Conservation (phyloP, 1,140 invertebrate species). For the Cherax destructor region DNA sequence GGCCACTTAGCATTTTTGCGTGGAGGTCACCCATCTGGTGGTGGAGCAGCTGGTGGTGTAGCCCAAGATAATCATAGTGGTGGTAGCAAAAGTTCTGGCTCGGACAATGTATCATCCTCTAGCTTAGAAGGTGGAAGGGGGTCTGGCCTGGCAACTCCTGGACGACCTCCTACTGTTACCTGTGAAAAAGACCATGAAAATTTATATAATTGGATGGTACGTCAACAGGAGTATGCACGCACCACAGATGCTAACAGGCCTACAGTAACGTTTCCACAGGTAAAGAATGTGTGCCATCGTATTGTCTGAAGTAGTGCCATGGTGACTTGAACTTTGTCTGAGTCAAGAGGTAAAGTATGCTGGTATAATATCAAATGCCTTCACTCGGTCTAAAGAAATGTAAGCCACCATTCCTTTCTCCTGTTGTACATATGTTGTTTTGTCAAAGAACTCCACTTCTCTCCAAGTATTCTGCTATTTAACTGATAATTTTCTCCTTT, state of each 20-base stretch:
- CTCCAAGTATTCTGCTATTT: too few species aligned
- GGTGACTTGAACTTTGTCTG: too few species aligned
- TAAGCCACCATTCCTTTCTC: too few species aligned
- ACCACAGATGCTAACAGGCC: conserved; percentile 36
- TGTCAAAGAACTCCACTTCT: too few species aligned
- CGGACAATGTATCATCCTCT: conserved; percentile 64
- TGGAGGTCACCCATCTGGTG: conserved; percentile 19
- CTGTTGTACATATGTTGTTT: too few species aligned
- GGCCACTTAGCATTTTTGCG: conserved; percentile 43
- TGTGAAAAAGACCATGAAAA: conserved; percentile 69
- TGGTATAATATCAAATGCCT: too few species aligned
- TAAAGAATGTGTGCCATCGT: neutral
- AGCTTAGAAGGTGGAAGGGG: conserved; percentile 56
- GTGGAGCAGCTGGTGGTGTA: neutral
- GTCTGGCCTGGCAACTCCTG: conserved; percentile 45
- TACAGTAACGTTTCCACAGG: conserved; percentile 52
- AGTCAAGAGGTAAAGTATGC: too few species aligned
- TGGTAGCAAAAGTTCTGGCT: conserved; percentile 54
- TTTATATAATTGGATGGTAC: conserved; percentile 62
- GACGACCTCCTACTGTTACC: conserved; percentile 18
- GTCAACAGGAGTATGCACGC: conserved; percentile 56
- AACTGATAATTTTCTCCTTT: too few species aligned
- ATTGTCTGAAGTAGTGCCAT: neutral
- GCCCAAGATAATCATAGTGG: conserved; percentile 1
- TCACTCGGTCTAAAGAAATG: too few species aligned